Base-by-base conservation (phyloP, 1,140 invertebrate genomes). In the Drosophila bocqueti region DNA sequence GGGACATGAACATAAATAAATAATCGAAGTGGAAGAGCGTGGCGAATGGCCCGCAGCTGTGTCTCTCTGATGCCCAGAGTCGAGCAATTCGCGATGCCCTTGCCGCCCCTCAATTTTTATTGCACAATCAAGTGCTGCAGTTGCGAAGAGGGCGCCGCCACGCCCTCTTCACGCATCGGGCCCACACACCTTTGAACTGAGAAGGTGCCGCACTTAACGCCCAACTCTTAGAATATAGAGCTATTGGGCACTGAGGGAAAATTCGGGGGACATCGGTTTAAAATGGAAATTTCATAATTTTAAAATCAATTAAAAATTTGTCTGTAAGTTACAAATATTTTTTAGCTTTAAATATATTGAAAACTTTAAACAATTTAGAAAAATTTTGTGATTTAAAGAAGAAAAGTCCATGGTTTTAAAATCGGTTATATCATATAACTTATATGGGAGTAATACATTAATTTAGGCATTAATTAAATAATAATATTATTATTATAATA, bases 51-150 rank as follows among this genome's bases (percentile, higher is more conserved):
- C 13, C 81, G 55, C 84, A 89, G 77, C 84, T 89, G 84, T 73
- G 84, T 60, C 79, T 42, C 16, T n/a, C 21, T 7, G 31, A 34
- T 8, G 16, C 7, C 43, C 45, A 21, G 43, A 45, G 49, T 58
- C 55, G 31, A 69, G 58, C 84, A 67, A 89, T 89, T 89, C 80
- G 84, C 84, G 89, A 89, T 89, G 84, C 84, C 77, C 50, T 62
- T 21, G 47, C 81, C 58, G 71, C 84, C 71, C 62, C 60, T 61
- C 29, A 45, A 71, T 47, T 86, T 89, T 89, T 89, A 89, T 89
- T 89, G 84, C 84, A 89, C 84, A 87, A 87, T 87, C 84, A 89
- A 81, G 85, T 89, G 84, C 67, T 89, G 84, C 68, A 78, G 63
- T 79, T 71, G 64, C 61, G 34, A 67, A 63, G 80, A 64, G 79